Base-by-base conservation (phyloP, 2,797 vertebrate species). In the Gadopsis bispinosus region DNA sequence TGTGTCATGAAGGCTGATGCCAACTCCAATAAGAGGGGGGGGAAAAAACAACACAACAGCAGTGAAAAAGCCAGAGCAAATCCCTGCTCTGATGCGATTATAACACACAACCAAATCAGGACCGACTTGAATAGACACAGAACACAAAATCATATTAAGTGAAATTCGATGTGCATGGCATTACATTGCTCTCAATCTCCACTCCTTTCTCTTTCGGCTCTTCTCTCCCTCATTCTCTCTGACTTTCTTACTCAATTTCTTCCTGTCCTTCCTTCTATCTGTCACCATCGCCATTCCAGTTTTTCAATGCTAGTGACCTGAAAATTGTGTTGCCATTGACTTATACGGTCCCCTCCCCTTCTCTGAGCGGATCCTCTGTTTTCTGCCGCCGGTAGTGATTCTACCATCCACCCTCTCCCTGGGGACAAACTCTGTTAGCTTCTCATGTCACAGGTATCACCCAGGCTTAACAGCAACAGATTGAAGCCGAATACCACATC, bases 61-160 rank as follows among this genome's bases (percentile, higher is more conserved):
- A 84, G 92, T 84, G 91, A 94, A 94, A 92, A 94, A 95, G 92
- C 91, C 88, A 83, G 83, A 92, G 95, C 91, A 95, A 95, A 95
- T 95, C 95, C 93, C 91, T 93, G 83, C 94, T 90, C 92, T 96
- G 95, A 96, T 95, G 94, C 94, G 95, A 96, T 96, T 96, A 96
- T 93, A 89, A 92, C 91, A 93, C 94, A 94, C 94, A 95, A 94
- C 94, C 94, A 92, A 94, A 96, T 95, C 95, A 95, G 93, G 88
- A 85, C 93, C 90, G 93, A 95, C 95, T 95, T 95, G 94, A 96
- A 96, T 95, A 96, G 94, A 93, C 95, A 94, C 94, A 95, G 95
- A 95, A 95, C 95, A 95, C 94, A 94, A 95, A 96, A 95, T 96
- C 95, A 95, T 95, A 95, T 96, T 96, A 96, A 90, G 90, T 87